phyloP scores from a whole-genome alignment of 2,888 invertebrate genomes.

The Sinohyriopsis cumingii region DNA sequence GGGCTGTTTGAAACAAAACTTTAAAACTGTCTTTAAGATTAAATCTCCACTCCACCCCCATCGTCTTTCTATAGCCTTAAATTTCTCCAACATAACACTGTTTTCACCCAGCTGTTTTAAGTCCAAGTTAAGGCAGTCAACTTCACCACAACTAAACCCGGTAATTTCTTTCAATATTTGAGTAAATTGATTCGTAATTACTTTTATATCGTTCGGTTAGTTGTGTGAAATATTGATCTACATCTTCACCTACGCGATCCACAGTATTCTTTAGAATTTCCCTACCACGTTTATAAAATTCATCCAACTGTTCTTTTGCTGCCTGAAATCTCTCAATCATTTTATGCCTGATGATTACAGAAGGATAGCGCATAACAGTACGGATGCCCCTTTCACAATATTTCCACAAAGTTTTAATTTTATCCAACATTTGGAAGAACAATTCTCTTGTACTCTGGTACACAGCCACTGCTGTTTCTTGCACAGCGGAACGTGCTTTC shows the following conservation, averaged over 20 bases:
- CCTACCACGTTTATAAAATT: conserved; percentile 29
- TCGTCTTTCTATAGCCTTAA: too few species aligned
- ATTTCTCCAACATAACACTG: too few species aligned
- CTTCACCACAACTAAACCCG: too few species aligned
- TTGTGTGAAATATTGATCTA: conserved; percentile 14
- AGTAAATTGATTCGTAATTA: too few species aligned
- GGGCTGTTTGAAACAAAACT: too few species aligned
- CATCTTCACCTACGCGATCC: conserved; percentile 23
- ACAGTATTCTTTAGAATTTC: conserved; percentile 21
- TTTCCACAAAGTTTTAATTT: conserved; percentile 30
- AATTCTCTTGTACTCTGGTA: conserved; percentile 20
- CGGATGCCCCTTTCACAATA: conserved; percentile 33
- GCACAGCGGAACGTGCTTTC: conserved; percentile 26
- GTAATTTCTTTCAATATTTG: too few species aligned
- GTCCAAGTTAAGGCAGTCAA: too few species aligned
- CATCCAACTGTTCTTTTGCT: conserved; percentile 20
- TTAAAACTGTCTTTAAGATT: too few species aligned
- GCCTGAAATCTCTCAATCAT: conserved; percentile 26
- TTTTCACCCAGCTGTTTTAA: too few species aligned
- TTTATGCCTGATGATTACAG: conserved; percentile 26
- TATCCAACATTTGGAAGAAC: conserved; percentile 19
- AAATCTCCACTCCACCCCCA: too few species aligned
- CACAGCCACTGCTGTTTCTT: conserved; percentile 22
- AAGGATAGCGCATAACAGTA: conserved; percentile 32
- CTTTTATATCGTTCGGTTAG: too few species aligned